phyloP scores from a whole-genome alignment of 1,140 invertebrate genomes.

The Triops cancriformis region DNA sequence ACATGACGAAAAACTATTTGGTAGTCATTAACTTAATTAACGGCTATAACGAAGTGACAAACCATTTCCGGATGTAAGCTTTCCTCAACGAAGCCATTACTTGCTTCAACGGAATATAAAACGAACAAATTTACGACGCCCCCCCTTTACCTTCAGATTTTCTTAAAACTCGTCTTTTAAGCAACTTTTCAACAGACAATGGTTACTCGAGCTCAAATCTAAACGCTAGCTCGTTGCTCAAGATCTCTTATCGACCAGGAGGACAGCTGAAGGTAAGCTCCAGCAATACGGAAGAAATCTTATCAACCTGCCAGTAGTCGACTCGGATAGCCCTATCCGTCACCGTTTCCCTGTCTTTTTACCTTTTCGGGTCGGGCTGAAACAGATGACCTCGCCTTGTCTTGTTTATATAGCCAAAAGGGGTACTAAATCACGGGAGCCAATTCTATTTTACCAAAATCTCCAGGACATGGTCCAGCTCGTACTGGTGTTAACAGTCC shows the following conservation, averaged over 20 bases:
- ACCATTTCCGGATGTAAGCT: not conserved
- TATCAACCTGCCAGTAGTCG: not conserved
- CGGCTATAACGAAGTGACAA: not conserved
- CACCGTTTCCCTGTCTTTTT: not conserved
- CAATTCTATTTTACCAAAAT: not conserved
- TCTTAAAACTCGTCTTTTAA: not conserved
- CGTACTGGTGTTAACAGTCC: not conserved
- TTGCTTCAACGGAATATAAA: not conserved
- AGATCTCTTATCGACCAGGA: not conserved
- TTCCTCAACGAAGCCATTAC: not conserved
- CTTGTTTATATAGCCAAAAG: not conserved
- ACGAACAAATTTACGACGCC: not conserved
- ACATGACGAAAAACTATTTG: not conserved
- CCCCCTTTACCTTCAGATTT: not conserved
- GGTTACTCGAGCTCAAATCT: not conserved
- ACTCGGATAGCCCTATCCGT: not conserved
- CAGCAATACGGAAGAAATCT: conserved; percentile 4
- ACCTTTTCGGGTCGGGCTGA: not conserved
- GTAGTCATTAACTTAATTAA: not conserved
- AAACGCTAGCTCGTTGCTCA: not conserved
- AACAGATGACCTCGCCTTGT: not conserved
- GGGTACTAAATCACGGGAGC: not conserved
- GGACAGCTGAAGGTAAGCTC: not conserved
- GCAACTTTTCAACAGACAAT: not conserved
- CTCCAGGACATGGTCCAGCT: not conserved